Percentiles rank a stretch among this genome's conserved stretches.
Evolutionary conservation across 2,797 vertebrate species (phyloP).

Genomic region (Cuculus canorus): DNA sequence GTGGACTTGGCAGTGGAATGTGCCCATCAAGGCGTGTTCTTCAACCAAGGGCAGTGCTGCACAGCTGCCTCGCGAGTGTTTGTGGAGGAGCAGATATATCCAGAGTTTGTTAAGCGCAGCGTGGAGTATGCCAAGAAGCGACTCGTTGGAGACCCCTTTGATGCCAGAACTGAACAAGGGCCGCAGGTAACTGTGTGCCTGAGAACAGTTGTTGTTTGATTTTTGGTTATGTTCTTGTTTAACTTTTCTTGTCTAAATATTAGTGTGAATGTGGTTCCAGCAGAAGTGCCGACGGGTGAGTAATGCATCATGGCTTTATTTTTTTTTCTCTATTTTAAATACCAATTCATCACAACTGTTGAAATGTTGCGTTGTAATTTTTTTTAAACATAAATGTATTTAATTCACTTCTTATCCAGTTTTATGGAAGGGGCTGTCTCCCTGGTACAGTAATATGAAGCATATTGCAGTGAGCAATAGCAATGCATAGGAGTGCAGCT

Average conservation of each 20-base stretch:
- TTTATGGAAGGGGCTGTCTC: slow-evolving; percentile 15
- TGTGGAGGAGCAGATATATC: slow-evolving; percentile 89
- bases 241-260: slow-evolving; percentile 53
- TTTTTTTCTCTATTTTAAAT: slow-evolving; percentile 61
- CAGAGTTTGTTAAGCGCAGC: slow-evolving; percentile 90
- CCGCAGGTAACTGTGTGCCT: slow-evolving; percentile 85
- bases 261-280: slow-evolving; percentile 21
- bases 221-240: slow-evolving; percentile 35
- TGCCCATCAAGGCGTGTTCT: slow-evolving; percentile 93
- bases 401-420: slow-evolving; percentile 52
- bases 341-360: slow-evolving; percentile 67
- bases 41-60: slow-evolving; percentile 97
- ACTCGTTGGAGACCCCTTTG: slow-evolving; percentile 88
- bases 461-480: not conserved
- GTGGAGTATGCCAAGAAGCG: slow-evolving; percentile 86
- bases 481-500: slow-evolving; percentile 11
- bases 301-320: slow-evolving; percentile 59
- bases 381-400: slow-evolving; percentile 60
- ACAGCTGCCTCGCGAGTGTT: slow-evolving; percentile 92
- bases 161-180: slow-evolving; percentile 89
- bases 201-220: slow-evolving; percentile 16
- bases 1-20: slow-evolving; percentile 94
- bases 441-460: slow-evolving; percentile 42
- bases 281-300: slow-evolving; percentile 40
- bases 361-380: slow-evolving; percentile 58